A percentile compares a stretch with the other conserved stretches of the same genome.
phyloP scores from a whole-genome alignment of 1,140 invertebrate genomes.

The Potamilus streckersoni region DNA sequence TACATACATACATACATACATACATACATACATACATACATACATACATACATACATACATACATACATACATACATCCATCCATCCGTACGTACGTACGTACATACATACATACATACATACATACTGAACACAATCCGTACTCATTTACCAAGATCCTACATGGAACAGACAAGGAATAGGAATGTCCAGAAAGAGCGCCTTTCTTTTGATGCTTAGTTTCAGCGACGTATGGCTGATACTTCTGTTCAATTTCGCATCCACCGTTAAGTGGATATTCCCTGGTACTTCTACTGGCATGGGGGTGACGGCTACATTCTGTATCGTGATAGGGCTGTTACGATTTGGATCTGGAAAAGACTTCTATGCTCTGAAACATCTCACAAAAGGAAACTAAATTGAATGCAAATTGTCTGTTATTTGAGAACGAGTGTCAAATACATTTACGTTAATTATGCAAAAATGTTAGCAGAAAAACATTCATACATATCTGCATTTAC shows the following conservation, averaged over 20 bases:
- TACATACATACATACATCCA: neutral
- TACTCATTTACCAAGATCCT: slow-evolving; percentile 31
- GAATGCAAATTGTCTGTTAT: too few relatives aligned
- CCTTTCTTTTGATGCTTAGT: slow-evolving; percentile 21
- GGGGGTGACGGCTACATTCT: slow-evolving; percentile 17
- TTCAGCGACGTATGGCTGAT: slow-evolving; percentile 6
- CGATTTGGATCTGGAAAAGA: too few relatives aligned
- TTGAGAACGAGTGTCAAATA: too few relatives aligned
- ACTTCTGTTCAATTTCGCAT: neutral
- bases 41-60: neutral
- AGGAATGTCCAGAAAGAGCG: slow-evolving; percentile 32
- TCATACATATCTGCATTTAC: too few relatives aligned
- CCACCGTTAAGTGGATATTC: slow-evolving; percentile 19
- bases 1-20: too few relatives aligned
- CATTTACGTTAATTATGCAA: too few relatives aligned
- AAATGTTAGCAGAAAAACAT: too few relatives aligned
- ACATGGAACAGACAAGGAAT: slow-evolving; percentile 35
- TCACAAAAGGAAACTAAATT: too few relatives aligned
- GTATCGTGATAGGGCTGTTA: neutral
- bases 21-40: neutral
- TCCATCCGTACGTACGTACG: neutral
- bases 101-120: neutral
- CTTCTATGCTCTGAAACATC: too few relatives aligned
- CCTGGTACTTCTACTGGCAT: slow-evolving; percentile 35
- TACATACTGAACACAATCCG: too few relatives aligned